Evolutionary conservation across 2,888 invertebrate species (phyloP), one percentile per base, ranked within the genome.

Genomic region (Listrodromus nycthemerus): DNA sequence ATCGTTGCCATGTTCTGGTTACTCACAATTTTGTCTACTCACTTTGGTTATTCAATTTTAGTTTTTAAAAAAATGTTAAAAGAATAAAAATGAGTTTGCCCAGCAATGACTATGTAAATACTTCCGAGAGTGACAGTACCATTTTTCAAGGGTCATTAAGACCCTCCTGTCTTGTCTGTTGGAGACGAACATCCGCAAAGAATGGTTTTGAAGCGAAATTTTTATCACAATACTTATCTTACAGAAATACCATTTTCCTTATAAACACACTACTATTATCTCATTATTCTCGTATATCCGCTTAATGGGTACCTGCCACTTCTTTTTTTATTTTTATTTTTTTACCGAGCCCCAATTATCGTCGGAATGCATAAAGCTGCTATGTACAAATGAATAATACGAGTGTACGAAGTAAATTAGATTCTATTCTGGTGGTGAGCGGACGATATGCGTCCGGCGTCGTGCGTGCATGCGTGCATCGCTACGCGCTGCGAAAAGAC

Each of bases 401-500:
- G 37, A 61, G 69, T 75, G 77, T 71, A 41, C 27, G 71, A 41
- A 55, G 80, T 84, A 86, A 87, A 86, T 86, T 87, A 84, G 81
- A 87, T 85, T 86, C 78, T 83, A 84, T 87, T 86, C 80, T 82
- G 75, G 66, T 67, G 76, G 78, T 65, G 65, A 73, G 61, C 65
- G 84, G 80, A 78, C 84, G 80, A 78, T 81, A 77, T 75, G 84
- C 84, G 84, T 84, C 84, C 84, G 84, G 84, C 84, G 70, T 70
- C 84, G 78, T 83, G 75, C 75, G 75, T 75, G 75, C 75, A 65
- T 84, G 81, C 84, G 81, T 81, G 84, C 81, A 77, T 48, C 75
- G 70, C 52, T 69, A 16, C 58, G 67, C 48, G 58, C 48, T 58
- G 55, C 80, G 75, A 65, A 78, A 75, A 78, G 77, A 48, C 63